phyloP scores from a whole-genome alignment of 2,113 vertebrate genomes.

The Pseudopipra pipra region DNA sequence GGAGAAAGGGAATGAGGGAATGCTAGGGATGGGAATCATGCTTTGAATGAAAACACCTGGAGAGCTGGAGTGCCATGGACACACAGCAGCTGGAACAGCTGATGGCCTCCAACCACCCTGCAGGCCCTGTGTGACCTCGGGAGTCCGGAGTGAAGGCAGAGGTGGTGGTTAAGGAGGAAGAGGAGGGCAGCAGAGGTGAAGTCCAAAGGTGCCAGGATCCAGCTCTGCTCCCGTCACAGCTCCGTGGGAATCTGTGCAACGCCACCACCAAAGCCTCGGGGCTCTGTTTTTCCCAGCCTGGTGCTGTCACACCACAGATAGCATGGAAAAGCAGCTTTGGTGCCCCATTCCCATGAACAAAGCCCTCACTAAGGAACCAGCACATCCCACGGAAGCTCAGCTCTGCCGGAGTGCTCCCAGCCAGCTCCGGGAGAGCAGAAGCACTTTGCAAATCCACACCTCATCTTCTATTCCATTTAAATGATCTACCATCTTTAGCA shows the following conservation, averaged over 20 bases:
- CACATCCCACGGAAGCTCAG: neutral
- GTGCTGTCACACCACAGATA: rapidly evolving
- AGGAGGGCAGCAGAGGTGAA: neutral
- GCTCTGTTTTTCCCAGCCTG: neutral
- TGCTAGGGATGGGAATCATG: neutral
- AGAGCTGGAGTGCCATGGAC: neutral
- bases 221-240: neutral
- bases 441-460: constrained; percentile 53
- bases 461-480: constrained; percentile 64
- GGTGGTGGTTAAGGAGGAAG: neutral
- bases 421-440: neutral
- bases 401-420: neutral
- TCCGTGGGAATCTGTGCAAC: rapidly evolving
- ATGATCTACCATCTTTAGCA: constrained; percentile 68
- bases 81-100: neutral
- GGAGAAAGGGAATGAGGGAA: neutral
- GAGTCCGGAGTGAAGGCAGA: neutral
- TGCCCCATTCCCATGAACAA: neutral
- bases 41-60: neutral
- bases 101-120: neutral
- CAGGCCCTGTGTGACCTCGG: neutral
- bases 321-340: neutral
- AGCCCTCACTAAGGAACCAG: neutral
- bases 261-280: rapidly evolving
- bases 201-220: neutral